phyloP scores from a whole-genome alignment of 92 coral and sea anemone genomes.

The Meandrina meandrites region DNA sequence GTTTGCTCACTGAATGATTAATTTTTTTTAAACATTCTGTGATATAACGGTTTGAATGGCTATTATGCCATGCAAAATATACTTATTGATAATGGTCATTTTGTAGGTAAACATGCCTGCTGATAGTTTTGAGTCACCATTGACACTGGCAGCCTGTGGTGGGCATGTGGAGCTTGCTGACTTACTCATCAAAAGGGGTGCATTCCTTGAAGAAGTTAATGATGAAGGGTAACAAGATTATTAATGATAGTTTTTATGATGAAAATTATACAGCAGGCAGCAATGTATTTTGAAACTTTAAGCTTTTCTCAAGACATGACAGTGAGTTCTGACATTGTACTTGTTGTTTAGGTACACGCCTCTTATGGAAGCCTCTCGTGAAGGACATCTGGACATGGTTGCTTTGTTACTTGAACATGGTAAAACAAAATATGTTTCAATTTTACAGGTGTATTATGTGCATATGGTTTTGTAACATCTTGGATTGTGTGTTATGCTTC shows the following conservation, averaged over 20 bases:
- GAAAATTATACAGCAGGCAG: neutral
- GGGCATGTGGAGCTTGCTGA: slow-evolving; percentile 99
- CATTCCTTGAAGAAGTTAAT: slow-evolving; percentile 95
- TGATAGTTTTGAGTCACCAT: slow-evolving; percentile 97
- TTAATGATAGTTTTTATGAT: neutral
- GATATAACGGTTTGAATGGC: too few relatives aligned
- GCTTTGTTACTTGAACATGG: slow-evolving; percentile 93
- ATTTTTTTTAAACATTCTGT: neutral
- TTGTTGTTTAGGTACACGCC: slow-evolving; percentile 83
- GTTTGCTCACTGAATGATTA: neutral
- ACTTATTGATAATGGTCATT: neutral
- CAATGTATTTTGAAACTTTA: neutral
- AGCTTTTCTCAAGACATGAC: neutral
- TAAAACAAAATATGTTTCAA: slow-evolving; percentile 16
- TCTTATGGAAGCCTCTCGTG: slow-evolving; percentile 97
- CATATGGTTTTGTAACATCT: neutral
- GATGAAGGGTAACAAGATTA: slow-evolving; percentile 90
- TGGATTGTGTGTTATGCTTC: neutral
- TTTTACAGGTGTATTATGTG: neutral
- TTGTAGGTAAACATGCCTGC: slow-evolving; percentile 99
- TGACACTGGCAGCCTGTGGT: slow-evolving; percentile 99
- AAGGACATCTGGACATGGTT: slow-evolving; percentile 99
- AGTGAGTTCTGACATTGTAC: neutral
- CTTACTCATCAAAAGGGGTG: slow-evolving; percentile 91
- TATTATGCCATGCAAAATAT: neutral